A percentile compares a stretch with the other conserved stretches of the same genome.
Conservation (phyloP, 2,113 vertebrate species). For the Prolemur simus region DNA sequence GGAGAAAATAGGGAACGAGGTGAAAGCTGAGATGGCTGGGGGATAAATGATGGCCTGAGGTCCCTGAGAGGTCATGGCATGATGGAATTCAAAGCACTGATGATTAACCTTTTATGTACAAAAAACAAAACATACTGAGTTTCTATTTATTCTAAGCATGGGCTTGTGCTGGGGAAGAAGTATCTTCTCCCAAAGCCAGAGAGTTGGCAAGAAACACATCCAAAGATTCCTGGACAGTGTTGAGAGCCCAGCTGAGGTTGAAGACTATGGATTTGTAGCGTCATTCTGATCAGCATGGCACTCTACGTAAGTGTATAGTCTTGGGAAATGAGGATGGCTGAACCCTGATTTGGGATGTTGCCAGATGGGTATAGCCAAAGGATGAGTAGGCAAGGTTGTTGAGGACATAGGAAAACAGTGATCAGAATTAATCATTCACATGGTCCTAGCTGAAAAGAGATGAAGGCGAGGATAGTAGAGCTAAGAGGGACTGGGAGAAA, state of each 20-base stretch:
- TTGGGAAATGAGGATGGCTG: not conserved
- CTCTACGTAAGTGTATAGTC: not conserved
- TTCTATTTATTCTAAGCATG: not conserved
- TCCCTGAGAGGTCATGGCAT: not conserved
- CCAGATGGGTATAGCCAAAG: not conserved
- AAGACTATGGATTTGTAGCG: not conserved
- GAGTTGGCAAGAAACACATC: not conserved
- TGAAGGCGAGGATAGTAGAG: not conserved
- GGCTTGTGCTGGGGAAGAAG: not conserved
- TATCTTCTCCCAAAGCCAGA: not conserved
- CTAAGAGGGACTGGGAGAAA: not conserved
- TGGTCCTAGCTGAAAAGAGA: not conserved
- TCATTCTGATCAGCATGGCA: not conserved
- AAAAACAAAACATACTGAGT: not conserved
- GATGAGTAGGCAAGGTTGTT: not conserved
- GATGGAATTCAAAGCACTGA: not conserved
- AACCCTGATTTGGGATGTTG: not conserved
- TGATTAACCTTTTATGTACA: not conserved
- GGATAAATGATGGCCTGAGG: not conserved
- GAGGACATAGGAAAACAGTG: not conserved
- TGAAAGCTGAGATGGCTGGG: not conserved
- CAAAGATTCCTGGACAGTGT: not conserved
- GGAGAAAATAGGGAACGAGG: not conserved
- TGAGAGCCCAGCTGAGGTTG: not conserved
- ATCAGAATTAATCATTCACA: not conserved